Conservation (phyloP, 92 coral and sea anemone species). For the Zoanthus gigantus region DNA sequence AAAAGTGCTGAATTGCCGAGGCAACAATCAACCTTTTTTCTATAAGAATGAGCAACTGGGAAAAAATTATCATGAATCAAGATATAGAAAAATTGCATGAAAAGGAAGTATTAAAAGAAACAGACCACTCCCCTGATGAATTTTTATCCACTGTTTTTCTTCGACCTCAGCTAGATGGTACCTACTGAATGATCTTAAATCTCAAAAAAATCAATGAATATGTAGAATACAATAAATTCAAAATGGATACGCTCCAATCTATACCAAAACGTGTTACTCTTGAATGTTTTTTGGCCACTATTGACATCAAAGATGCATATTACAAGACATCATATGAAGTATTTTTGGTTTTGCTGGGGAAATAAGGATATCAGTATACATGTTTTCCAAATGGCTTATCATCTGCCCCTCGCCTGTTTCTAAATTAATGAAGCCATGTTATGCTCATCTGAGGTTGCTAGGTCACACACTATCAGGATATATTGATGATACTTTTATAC, state of each 20-base stretch:
- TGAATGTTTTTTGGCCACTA: not conserved
- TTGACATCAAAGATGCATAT: not conserved
- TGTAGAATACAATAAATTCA: not conserved
- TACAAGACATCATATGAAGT: not conserved
- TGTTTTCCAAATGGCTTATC: not conserved
- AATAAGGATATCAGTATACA: not conserved
- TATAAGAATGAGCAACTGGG: not conserved
- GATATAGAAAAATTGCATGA: not conserved
- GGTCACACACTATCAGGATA: slow-evolving; percentile 61
- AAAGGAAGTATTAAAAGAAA: not conserved
- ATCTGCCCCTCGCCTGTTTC: slow-evolving; percentile 34
- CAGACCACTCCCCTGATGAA: not conserved
- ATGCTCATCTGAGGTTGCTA: slow-evolving; percentile 38
- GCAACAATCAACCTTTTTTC: not conserved
- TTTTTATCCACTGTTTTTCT: not conserved
- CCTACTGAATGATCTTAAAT: not conserved
- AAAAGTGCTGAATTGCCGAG: not conserved
- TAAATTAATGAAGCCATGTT: slow-evolving; percentile 45
- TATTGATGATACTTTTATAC: slow-evolving; percentile 60
- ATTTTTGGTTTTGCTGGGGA: not conserved
- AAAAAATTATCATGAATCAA: not conserved
- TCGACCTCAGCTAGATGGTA: not conserved
- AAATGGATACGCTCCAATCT: not conserved
- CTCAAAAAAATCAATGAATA: not conserved
- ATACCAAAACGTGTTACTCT: not conserved